These are phyloP conservation scores for Onychomys leucogaster DNA, from an alignment of 2,797 vertebrate species.

Conservation along the genomic window DNA sequence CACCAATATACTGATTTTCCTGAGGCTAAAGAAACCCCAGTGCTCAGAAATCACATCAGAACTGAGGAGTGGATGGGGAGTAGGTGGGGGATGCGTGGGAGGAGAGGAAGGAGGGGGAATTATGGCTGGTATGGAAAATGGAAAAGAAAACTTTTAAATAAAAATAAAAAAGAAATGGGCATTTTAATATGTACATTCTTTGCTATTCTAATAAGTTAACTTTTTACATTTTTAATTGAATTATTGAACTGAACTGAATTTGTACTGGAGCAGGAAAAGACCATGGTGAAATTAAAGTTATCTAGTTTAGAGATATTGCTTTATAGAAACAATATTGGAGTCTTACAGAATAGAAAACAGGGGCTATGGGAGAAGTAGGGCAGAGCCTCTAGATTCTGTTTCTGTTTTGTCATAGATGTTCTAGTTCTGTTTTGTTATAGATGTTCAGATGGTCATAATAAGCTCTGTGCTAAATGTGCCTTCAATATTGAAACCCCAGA, in stretches of 20 bases:
- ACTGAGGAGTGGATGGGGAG: not conserved
- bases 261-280: not conserved
- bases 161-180: not conserved
- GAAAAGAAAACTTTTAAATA: too few species aligned
- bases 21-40: not conserved
- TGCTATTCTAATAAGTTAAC: not conserved
- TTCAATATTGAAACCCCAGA: not conserved
- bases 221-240: not conserved
- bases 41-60: not conserved
- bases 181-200: slow-evolving; percentile 40
- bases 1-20: not conserved
- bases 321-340: not conserved
- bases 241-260: slow-evolving; percentile 43
- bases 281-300: not conserved
- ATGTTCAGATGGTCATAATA: not conserved
- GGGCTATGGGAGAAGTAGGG: not conserved
- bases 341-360: slow-evolving; percentile 30
- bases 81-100: too few species aligned
- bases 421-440: not conserved
- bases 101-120: too few species aligned
- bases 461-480: not conserved
- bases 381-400: not conserved
- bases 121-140: too few species aligned
- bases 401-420: not conserved
- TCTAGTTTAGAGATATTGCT: not conserved